These are phyloP conservation scores for Artemia sinica DNA, from an alignment of 2,888 invertebrate genomes.

Conservation along the genomic window DNA sequence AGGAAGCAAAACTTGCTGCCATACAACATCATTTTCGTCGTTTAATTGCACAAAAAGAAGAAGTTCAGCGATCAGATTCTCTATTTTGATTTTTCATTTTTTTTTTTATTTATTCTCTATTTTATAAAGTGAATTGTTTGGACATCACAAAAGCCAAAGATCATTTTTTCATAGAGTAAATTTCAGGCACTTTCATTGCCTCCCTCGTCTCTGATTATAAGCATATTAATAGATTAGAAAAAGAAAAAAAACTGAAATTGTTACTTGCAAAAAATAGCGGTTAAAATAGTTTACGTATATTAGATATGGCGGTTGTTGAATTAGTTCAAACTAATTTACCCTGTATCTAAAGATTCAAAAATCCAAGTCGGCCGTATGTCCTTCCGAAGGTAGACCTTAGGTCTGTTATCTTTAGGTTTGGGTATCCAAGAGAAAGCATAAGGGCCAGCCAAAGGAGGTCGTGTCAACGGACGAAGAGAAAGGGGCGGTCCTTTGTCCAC, in stretches of 20 bases:
- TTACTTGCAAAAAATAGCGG: neutral
- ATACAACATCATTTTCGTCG: no score
- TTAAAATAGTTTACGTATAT: neutral
- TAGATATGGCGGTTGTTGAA: neutral
- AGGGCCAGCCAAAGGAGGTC: slow-evolving; percentile 68
- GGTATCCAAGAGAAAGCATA: slow-evolving; percentile 78
- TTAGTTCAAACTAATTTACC: slow-evolving; percentile 36
- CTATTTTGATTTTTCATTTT: no score
- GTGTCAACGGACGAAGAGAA: slow-evolving; percentile 28
- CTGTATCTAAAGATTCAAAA: slow-evolving; percentile 60
- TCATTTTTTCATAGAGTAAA: no score
- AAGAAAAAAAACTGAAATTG: neutral
- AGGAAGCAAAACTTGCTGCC: no score
- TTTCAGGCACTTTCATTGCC: neutral
- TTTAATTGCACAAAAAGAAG: no score
- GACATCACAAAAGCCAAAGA: no score
- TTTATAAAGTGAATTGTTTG: no score
- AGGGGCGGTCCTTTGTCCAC: slow-evolving; percentile 39
- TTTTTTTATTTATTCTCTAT: no score
- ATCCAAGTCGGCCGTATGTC: slow-evolving; percentile 61
- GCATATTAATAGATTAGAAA: neutral
- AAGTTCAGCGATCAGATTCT: no score
- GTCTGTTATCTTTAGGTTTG: slow-evolving; percentile 55
- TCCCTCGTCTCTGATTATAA: no score
- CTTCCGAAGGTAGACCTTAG: slow-evolving; percentile 57